A percentile compares a stretch with the other conserved stretches of the same genome.
Evolutionary conservation across 64 coral and sea anemone genomes (phyloP).

Genomic region (Trachythela sp.): DNA sequence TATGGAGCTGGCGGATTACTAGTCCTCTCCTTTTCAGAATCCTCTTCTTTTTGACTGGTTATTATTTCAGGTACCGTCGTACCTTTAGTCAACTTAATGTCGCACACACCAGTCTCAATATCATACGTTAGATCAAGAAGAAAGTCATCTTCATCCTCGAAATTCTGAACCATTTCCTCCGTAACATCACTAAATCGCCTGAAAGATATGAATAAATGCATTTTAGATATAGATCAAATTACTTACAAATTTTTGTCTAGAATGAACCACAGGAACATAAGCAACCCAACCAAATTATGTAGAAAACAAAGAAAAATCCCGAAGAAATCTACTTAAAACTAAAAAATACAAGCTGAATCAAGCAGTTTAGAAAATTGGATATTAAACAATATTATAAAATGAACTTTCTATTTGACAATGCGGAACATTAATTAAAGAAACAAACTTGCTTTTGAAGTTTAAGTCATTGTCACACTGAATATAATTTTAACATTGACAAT

Average conservation of each 20-base stretch:
- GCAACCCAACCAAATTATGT: background rate
- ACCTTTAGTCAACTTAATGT: slow-evolving; percentile 19
- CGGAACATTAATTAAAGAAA: too few relatives aligned
- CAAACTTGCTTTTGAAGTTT: too few relatives aligned
- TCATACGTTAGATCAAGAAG: slow-evolving; percentile 11
- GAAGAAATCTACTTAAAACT: too few relatives aligned
- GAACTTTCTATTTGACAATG: too few relatives aligned
- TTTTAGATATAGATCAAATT: background rate
- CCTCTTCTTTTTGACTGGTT: background rate
- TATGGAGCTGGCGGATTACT: background rate
- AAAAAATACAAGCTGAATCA: too few relatives aligned
- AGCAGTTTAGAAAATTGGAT: too few relatives aligned
- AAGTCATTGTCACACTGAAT: too few relatives aligned
- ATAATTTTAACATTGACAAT: too few relatives aligned
- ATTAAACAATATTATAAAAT: too few relatives aligned
- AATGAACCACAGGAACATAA: background rate
- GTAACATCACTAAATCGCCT: background rate
- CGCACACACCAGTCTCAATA: background rate
- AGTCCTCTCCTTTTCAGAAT: background rate
- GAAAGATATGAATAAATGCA: background rate
- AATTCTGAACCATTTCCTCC: background rate
- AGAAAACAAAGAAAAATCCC: too few relatives aligned
- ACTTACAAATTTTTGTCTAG: background rate
- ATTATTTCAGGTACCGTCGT: background rate
- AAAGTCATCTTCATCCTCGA: slow-evolving; percentile 23